Evolutionary conservation across 2,113 vertebrate genomes (phyloP).

Genomic region (Albula goreensis): DNA sequence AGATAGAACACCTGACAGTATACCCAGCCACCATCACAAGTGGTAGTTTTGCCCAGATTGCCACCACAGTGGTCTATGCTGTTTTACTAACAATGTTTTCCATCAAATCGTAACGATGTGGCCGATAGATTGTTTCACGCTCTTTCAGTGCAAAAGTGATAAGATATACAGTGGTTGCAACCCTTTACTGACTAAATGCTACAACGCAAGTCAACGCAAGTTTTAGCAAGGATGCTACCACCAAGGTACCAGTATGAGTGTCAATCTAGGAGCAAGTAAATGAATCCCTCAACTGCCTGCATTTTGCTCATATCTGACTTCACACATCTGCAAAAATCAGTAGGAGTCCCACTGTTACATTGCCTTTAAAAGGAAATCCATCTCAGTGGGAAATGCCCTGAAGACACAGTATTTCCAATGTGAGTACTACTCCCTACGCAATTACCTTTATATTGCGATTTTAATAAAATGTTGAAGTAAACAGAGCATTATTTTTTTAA

Average conservation of each 20-base stretch:
- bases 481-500: constrained; percentile 39
- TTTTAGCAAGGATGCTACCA: not conserved
- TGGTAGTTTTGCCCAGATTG: not conserved
- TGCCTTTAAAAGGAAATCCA: constrained; percentile 38
- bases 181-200: no score
- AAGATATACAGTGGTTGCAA: not conserved
- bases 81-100: no score
- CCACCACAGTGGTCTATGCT: not conserved
- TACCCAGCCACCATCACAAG: not conserved
- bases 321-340: constrained; percentile 12
- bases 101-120: no score
- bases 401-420: constrained; percentile 54
- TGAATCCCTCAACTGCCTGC: not conserved
- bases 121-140: no score
- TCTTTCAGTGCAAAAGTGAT: not conserved
- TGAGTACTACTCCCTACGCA: constrained; percentile 57
- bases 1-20: not conserved
- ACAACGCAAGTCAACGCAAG: no score
- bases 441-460: constrained; percentile 44
- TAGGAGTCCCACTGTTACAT: constrained; percentile 49
- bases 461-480: constrained; percentile 58
- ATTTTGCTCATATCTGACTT: constrained; percentile 4
- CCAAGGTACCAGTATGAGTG: not conserved
- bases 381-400: constrained; percentile 48
- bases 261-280: not conserved